These are phyloP conservation scores for Seriola quinqueradiata DNA, from an alignment of 2,113 vertebrate genomes.

Conservation along the genomic window DNA sequence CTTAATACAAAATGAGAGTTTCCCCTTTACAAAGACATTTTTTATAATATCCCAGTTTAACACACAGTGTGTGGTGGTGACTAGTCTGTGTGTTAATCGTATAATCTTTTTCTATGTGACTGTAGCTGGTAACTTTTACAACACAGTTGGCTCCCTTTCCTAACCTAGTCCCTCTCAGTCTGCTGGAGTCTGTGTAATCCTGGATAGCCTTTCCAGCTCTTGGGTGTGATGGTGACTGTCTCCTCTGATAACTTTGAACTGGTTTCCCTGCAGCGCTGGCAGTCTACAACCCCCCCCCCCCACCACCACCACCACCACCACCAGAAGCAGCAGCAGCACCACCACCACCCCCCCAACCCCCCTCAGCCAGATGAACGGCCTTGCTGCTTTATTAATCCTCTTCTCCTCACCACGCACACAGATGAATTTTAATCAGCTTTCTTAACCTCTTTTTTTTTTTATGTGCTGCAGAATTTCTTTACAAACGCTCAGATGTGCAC, in stretches of 20 bases:
- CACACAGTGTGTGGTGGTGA: not conserved
- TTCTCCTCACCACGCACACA: constrained; percentile 80
- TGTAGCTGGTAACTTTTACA: constrained; percentile 30
- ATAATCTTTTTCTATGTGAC: constrained; percentile 29
- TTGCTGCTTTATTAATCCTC: constrained; percentile 83
- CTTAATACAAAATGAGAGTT: not conserved
- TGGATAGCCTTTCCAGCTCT: constrained; percentile 64
- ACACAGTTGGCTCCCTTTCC: constrained; percentile 2
- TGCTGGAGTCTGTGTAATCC: constrained; percentile 68
- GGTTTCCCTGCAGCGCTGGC: constrained; percentile 71
- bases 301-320: not conserved
- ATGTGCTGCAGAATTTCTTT: constrained; percentile 79
- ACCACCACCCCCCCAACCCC: not conserved
- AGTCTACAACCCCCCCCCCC: constrained; percentile 44
- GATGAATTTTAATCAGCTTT: constrained; percentile 86
- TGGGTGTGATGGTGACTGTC: constrained; percentile 75
- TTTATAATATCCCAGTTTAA: not conserved
- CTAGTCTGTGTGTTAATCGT: constrained; percentile 16
- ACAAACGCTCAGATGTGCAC: constrained; percentile 63
- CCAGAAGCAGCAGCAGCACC: not conserved
- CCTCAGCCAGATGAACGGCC: constrained; percentile 77
- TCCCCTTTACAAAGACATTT: not conserved
- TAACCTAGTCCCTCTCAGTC: constrained; percentile 43
- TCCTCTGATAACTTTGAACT: constrained; percentile 81
- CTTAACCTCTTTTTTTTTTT: constrained; percentile 74